Evolutionary conservation across 1,140 invertebrate genomes (phyloP).

Genomic region (Drosophila pallidifrons): DNA sequence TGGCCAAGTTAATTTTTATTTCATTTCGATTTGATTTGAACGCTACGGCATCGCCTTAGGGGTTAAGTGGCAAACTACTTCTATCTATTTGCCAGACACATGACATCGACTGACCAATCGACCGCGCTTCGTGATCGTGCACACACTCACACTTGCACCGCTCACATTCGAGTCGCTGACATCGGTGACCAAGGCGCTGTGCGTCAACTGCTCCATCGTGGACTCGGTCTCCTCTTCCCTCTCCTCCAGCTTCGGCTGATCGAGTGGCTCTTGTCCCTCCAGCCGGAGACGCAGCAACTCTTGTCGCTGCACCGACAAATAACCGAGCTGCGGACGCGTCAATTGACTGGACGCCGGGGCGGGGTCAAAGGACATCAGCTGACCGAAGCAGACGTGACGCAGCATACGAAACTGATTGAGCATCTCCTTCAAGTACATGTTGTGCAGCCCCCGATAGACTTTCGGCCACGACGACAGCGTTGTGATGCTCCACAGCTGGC

Average conservation of each 20-base stretch:
- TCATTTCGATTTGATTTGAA: constrained; percentile 19
- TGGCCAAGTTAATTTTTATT: constrained; percentile 17
- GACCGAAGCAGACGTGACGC: constrained; percentile 44
- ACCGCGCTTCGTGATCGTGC: no score
- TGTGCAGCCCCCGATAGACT: constrained; percentile 46
- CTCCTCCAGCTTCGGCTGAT: neutral
- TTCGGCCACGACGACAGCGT: constrained; percentile 50
- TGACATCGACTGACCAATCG: no score
- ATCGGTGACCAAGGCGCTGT: neutral
- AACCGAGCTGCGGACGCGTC: constrained; percentile 29
- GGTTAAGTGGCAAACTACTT: no score
- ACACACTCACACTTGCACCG: neutral
- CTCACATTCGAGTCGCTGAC: neutral
- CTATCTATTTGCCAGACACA: no score
- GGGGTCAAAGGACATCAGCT: constrained; percentile 47
- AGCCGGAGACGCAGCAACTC: neutral
- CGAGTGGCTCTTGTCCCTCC: neutral
- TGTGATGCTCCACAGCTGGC: constrained; percentile 54
- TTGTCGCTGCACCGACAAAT: constrained; percentile 12
- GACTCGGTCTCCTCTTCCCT: neutral
- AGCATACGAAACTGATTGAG: constrained; percentile 42
- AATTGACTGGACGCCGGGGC: neutral
- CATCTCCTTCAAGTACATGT: constrained; percentile 51
- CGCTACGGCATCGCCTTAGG: neutral
- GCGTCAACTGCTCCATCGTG: neutral